Conservation (phyloP, 2,888 invertebrate genomes). For the Tiliacea aurago region DNA sequence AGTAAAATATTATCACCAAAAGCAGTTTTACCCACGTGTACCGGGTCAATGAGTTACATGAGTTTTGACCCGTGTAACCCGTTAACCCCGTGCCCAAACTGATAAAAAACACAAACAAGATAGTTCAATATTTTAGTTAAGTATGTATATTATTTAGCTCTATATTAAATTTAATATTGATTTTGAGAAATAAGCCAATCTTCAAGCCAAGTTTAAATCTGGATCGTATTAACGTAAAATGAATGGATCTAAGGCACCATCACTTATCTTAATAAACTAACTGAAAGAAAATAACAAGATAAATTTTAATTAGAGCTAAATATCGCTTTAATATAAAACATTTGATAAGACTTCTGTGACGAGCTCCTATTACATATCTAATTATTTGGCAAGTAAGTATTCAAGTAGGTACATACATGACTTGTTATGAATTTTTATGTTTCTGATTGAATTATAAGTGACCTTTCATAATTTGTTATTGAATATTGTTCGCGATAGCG, state of each 20-base stretch:
- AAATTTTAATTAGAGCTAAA: background rate
- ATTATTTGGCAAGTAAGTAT: slow-evolving; percentile 22
- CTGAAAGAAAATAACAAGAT: slow-evolving; percentile 6
- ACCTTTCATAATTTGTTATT: slow-evolving; percentile 67
- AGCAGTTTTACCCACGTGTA: slow-evolving; percentile 40
- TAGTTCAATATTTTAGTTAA: slow-evolving; percentile 12
- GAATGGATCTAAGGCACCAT: background rate
- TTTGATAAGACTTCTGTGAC: slow-evolving; percentile 22
- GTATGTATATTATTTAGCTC: slow-evolving; percentile 1
- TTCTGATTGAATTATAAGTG: slow-evolving; percentile 52
- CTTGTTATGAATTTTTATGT: slow-evolving; percentile 44
- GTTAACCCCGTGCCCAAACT: slow-evolving; percentile 24
- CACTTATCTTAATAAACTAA: background rate
- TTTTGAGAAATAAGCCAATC: slow-evolving; percentile 1
- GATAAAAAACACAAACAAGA: slow-evolving; percentile 45
- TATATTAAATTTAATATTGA: background rate
- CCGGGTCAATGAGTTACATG: slow-evolving; percentile 46
- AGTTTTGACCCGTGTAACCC: slow-evolving; percentile 33
- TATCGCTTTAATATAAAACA: slow-evolving; percentile 8
- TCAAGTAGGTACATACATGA: slow-evolving; percentile 9
- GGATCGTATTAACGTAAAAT: slow-evolving; percentile 2
- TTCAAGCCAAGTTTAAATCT: background rate
- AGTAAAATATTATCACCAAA: background rate
- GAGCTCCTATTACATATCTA: slow-evolving; percentile 22
- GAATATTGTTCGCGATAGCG: slow-evolving; percentile 61